These are phyloP conservation scores for Pogoniulus pusillus DNA, from an alignment of 2,797 vertebrate species.

Conservation along the genomic window DNA sequence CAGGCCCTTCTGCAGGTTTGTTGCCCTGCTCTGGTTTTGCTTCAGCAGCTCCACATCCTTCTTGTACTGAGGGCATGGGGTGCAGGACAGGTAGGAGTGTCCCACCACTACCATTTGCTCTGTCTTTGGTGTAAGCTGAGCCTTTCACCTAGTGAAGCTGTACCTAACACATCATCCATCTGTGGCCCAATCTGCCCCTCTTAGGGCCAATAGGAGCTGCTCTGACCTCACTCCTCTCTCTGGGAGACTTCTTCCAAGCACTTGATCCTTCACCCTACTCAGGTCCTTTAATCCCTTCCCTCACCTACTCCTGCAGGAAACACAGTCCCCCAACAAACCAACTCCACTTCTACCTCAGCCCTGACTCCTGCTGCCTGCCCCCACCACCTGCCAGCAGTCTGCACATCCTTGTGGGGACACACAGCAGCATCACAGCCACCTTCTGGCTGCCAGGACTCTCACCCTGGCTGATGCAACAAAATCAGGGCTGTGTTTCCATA, in stretches of 20 bases:
- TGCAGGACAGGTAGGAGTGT: neutral
- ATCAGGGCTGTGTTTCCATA: neutral
- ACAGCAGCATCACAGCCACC: fast-evolving
- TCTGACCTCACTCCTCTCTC: neutral
- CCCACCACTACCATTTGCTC: neutral
- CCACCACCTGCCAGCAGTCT: neutral
- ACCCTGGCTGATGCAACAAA: neutral
- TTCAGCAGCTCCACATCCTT: no score
- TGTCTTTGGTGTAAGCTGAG: conserved; percentile 11
- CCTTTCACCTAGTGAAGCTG: neutral
- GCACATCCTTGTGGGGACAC: fast-evolving
- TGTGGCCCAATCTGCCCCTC: neutral
- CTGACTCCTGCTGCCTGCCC: neutral
- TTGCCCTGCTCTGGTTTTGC: no score
- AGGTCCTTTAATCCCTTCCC: neutral
- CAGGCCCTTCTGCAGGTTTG: no score
- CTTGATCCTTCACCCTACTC: neutral
- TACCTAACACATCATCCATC: conserved; percentile 19
- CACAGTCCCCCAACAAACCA: neutral
- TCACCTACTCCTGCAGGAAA: neutral
- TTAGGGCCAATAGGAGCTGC: neutral
- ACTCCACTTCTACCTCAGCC: fast-evolving
- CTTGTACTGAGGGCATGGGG: neutral
- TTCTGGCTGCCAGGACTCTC: no score
- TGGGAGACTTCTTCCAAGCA: neutral